phyloP scores from a whole-genome alignment of 2,797 vertebrate genomes.

The Amphiprion clarkii region DNA sequence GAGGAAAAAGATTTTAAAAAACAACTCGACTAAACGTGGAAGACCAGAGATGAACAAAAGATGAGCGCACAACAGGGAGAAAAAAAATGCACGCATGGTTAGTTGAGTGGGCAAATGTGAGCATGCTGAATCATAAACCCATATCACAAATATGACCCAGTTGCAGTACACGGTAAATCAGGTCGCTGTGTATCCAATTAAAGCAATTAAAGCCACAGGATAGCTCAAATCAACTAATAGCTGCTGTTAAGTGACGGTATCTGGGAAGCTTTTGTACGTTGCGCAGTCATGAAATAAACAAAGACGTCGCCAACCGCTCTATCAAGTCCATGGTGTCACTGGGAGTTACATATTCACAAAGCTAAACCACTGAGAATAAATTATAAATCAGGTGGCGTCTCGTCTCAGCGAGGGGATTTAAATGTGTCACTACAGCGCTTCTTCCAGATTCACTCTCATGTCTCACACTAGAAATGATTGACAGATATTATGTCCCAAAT shows the following conservation, averaged over 20 bases:
- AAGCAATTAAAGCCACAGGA: conserved; percentile 56
- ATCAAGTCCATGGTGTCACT: neutral
- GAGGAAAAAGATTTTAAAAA: neutral
- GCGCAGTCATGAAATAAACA: conserved; percentile 3
- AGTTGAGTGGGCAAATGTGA: conserved; percentile 64
- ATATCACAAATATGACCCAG: conserved; percentile 72
- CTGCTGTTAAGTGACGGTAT: neutral
- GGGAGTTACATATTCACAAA: conserved; percentile 55
- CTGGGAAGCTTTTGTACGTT: neutral
- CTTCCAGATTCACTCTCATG: conserved; percentile 29
- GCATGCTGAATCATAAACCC: conserved; percentile 69
- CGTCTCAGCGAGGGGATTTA: conserved; percentile 2
- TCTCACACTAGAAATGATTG: conserved; percentile 23
- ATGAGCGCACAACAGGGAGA: too few species aligned
- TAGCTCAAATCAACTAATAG: conserved; percentile 13
- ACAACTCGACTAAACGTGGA: too few species aligned
- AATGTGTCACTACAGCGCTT: conserved; percentile 11
- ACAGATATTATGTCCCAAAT: conserved; percentile 17
- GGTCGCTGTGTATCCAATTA: conserved; percentile 54
- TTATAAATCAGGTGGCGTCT: conserved; percentile 32
- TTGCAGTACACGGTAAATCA: conserved; percentile 60
- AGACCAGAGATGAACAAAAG: neutral
- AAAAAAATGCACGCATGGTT: conserved; percentile 56
- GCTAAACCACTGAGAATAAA: conserved; percentile 25
- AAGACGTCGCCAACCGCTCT: conserved; percentile 3